phyloP scores from a whole-genome alignment of 1,140 invertebrate species.

The Phortica variegata region DNA sequence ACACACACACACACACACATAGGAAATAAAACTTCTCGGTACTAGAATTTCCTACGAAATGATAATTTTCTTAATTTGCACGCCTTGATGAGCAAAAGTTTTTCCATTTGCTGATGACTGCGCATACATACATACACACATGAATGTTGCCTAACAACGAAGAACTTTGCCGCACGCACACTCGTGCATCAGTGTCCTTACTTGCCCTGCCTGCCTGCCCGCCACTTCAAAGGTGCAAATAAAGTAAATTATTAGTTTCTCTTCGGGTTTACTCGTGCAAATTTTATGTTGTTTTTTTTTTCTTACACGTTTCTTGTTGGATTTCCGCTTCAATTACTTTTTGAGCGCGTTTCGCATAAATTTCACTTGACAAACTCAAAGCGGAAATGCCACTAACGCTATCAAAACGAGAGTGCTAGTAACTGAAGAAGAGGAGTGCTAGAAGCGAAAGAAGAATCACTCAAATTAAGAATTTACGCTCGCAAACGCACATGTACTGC shows the following conservation, averaged over 20 bases:
- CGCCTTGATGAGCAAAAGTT: constrained; percentile 50
- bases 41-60: constrained; percentile 29
- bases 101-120: constrained; percentile 52
- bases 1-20: no score
- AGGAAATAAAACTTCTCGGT: no score
- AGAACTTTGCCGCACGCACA: neutral
- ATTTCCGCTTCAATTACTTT: constrained; percentile 50
- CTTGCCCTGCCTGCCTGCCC: no score
- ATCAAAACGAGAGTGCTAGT: no score
- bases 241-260: constrained; percentile 53
- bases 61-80: constrained; percentile 52
- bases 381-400: no score
- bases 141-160: no score
- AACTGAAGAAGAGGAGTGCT: no score
- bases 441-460: no score
- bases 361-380: constrained; percentile 49
- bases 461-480: neutral
- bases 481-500: constrained; percentile 1
- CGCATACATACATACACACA: no score
- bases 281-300: neutral
- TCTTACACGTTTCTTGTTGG: constrained; percentile 30
- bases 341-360: constrained; percentile 37
- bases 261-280: no score
- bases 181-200: no score
- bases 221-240: constrained; percentile 49